These are phyloP conservation scores for Eurytoma adleriae DNA, from an alignment of 2,888 invertebrate species.

Conservation along the genomic window DNA sequence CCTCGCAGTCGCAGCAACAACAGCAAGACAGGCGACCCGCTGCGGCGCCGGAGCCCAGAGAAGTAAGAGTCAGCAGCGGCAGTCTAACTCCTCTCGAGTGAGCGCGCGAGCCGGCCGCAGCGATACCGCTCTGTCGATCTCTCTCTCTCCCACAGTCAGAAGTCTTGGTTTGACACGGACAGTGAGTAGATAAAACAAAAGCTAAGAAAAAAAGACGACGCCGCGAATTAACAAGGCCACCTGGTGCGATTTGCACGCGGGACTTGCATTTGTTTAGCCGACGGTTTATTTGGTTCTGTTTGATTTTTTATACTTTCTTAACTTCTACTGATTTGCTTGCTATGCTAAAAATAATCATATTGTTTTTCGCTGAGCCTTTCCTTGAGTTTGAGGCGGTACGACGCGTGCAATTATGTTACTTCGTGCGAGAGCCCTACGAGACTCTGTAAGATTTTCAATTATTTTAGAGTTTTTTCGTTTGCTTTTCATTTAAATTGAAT, in stretches of 20 bases:
- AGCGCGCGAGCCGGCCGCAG: slow-evolving; percentile 63
- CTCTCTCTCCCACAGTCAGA: slow-evolving; percentile 74
- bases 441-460: no score
- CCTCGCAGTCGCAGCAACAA: slow-evolving; percentile 61
- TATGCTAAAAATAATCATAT: slow-evolving; percentile 14
- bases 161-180: slow-evolving; percentile 74
- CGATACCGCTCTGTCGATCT: slow-evolving; percentile 39
- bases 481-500: neutral
- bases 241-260: neutral
- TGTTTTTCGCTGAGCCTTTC: neutral
- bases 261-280: no score
- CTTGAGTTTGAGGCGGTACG: neutral
- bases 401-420: neutral
- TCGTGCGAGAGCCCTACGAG: no score
- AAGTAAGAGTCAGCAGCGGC: slow-evolving; percentile 77
- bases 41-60: slow-evolving; percentile 77
- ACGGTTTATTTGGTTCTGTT: no score
- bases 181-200: slow-evolving; percentile 74
- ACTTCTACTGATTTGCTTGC: slow-evolving; percentile 1
- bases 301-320: neutral
- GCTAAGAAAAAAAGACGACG: slow-evolving; percentile 22
- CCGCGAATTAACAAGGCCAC: slow-evolving; percentile 11
- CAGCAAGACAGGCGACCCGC: slow-evolving; percentile 71
- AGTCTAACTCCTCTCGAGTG: slow-evolving; percentile 76
- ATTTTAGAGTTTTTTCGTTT: no score